Base-by-base conservation (phyloP, 2,888 invertebrate species). In the Hedya salicella region DNA sequence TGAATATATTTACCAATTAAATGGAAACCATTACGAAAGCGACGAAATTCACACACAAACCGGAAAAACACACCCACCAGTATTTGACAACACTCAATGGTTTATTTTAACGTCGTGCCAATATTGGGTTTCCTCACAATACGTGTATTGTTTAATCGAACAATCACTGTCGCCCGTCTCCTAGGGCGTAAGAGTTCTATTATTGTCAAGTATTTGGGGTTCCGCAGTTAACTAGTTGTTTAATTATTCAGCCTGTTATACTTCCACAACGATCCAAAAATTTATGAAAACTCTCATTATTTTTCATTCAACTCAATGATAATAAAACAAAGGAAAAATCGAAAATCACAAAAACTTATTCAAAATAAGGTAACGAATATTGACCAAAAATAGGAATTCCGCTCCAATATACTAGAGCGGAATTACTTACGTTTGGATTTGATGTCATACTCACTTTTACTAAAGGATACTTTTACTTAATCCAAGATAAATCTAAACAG, bases 401-500 rank as follows among this genome's bases (percentile, higher is more conserved):
- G n/a, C n/a, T n/a, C n/a, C n/a, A n/a, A n/a, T n/a, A n/a, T n/a
- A n/a, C n/a, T n/a, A n/a, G n/a, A n/a, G n/a, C n/a, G n/a, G n/a
- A n/a, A n/a, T n/a, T n/a, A n/a, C n/a, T n/a, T n/a, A n/a, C n/a
- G n/a, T n/a, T n/a, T n/a, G n/a, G n/a, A n/a, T n/a, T n/a, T n/a
- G n/a, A n/a, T n/a, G n/a, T n/a, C n/a, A n/a, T n/a, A n/a, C n/a
- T n/a, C n/a, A 25, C 36, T 11, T 36, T 36, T 9, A 36, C 25
- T 1, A 36, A 36, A 21, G 13, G 14, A 46, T 32, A 11, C 8
- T 42, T 49, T 57, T 36, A 44, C 50, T 42, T 13, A 61, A 54
- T 48, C 19, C 36, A 59, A 39, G 40, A 60, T 48, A 61, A 53
- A 66, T 49, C 53, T 53, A 48, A 60, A 61, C 39, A 59, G 59